Conservation (phyloP, 92 coral and sea anemone genomes). For the Zoanthus gigantus region DNA sequence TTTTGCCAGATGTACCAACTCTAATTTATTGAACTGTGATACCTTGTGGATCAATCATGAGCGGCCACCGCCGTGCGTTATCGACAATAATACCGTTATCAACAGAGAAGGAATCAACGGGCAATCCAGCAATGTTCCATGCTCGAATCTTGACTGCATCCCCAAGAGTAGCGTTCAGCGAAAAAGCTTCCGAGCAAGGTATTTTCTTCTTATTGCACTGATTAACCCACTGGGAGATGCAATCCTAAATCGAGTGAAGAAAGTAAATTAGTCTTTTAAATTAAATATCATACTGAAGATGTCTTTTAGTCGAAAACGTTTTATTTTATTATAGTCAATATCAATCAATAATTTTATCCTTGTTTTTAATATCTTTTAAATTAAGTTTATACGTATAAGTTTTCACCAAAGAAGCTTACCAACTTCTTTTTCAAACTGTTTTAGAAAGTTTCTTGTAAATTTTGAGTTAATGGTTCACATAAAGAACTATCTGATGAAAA, state of each 20-base stretch:
- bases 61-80: constrained; percentile 98
- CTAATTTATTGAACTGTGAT: background rate
- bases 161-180: constrained; percentile 95
- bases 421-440: no score
- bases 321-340: no score
- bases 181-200: constrained; percentile 90
- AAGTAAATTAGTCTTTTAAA: no score
- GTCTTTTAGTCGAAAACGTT: no score
- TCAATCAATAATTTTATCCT: no score
- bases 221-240: constrained; percentile 85
- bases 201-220: constrained; percentile 82
- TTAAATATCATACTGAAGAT: no score
- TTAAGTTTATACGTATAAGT: no score
- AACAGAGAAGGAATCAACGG: constrained; percentile 95
- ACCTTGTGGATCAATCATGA: constrained; percentile 99
- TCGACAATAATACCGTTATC: constrained; percentile 97
- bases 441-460: no score
- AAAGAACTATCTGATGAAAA: no score
- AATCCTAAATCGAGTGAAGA: constrained; percentile 61
- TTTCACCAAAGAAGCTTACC: no score
- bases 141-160: constrained; percentile 97
- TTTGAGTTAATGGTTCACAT: no score
- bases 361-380: no score
- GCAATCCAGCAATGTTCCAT: constrained; percentile 97
- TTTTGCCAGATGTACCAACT: background rate